A percentile compares a stretch with the other conserved stretches of the same genome.
Conservation (phyloP, 2,113 vertebrate species). For the Morone saxatilis region DNA sequence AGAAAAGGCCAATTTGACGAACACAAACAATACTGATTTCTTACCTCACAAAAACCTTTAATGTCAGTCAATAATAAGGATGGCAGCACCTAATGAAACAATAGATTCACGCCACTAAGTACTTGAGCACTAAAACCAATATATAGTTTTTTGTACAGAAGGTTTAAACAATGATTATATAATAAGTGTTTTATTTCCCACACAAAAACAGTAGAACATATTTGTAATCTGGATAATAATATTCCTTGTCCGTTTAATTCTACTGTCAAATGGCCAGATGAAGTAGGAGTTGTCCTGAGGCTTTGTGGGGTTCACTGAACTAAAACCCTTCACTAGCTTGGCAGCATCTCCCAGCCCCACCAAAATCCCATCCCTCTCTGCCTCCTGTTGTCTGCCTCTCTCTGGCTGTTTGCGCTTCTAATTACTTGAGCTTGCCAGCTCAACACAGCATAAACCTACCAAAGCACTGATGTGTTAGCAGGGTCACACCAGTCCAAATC, state of each 20-base stretch:
- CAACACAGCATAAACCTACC: conserved; percentile 38
- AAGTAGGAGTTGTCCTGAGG: neutral
- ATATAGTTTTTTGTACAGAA: neutral
- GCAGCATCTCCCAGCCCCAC: conserved; percentile 12
- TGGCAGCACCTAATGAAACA: neutral
- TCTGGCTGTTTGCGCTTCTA: conserved; percentile 42
- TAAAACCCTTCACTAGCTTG: conserved; percentile 37
- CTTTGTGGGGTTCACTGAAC: conserved; percentile 31
- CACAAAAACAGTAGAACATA: too few species aligned
- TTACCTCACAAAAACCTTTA: neutral
- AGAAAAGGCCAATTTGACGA: conserved; percentile 15
- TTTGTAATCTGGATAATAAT: too few species aligned
- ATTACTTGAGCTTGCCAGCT: conserved; percentile 38
- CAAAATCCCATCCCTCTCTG: conserved; percentile 36
- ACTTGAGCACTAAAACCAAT: neutral
- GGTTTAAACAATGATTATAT: neutral
- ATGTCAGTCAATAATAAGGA: conserved; percentile 4
- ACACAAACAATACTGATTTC: conserved; percentile 4
- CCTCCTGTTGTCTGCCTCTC: conserved; percentile 53
- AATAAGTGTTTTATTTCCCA: neutral
- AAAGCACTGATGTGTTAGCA: conserved; percentile 33
- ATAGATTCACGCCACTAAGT: neutral
- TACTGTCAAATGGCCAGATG: conserved; percentile 4
- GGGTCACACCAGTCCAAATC: conserved; percentile 34
- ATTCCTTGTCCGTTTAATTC: neutral